Conservation (phyloP, 2,797 vertebrate species). For the Pagetopsis macropterus region DNA sequence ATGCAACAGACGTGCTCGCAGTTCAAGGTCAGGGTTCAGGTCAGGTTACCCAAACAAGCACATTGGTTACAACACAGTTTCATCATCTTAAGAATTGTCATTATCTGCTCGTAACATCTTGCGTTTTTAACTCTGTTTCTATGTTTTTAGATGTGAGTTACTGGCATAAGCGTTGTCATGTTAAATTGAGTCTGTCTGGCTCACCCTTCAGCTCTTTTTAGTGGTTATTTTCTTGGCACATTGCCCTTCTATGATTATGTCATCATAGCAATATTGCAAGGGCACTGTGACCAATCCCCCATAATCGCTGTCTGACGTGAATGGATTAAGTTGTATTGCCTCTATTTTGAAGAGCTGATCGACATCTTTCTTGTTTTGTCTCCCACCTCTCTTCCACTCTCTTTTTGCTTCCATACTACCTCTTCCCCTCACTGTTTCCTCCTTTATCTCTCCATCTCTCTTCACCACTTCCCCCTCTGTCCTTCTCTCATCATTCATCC, state of each 20-base stretch:
- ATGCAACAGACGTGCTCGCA: slow-evolving; percentile 38
- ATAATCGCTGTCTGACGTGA: slow-evolving; percentile 18
- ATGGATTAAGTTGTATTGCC: background rate
- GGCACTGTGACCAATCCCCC: background rate
- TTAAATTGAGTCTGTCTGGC: slow-evolving; percentile 7
- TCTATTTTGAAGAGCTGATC: slow-evolving; percentile 8
- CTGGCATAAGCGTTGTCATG: background rate
- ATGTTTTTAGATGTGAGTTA: background rate
- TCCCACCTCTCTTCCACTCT: slow-evolving; percentile 1
- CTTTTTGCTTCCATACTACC: background rate
- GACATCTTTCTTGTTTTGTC: slow-evolving; percentile 1
- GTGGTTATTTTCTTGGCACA: slow-evolving; percentile 11
- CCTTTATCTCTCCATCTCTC: slow-evolving; percentile 4
- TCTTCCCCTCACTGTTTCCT: slow-evolving; percentile 5
- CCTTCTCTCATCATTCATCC: slow-evolving; percentile 9
- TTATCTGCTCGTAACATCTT: background rate
- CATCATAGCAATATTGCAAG: slow-evolving; percentile 12
- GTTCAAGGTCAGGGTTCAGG: slow-evolving; percentile 47
- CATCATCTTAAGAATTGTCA: slow-evolving; percentile 4
- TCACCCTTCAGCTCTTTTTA: background rate
- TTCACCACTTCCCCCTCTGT: slow-evolving; percentile 16
- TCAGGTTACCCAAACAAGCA: slow-evolving; percentile 49
- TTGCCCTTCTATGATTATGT: slow-evolving; percentile 24
- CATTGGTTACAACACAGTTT: slow-evolving; percentile 6
- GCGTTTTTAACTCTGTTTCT: background rate